These are phyloP conservation scores for Nasua narica DNA, from an alignment of 2,797 vertebrate species.

Conservation along the genomic window DNA sequence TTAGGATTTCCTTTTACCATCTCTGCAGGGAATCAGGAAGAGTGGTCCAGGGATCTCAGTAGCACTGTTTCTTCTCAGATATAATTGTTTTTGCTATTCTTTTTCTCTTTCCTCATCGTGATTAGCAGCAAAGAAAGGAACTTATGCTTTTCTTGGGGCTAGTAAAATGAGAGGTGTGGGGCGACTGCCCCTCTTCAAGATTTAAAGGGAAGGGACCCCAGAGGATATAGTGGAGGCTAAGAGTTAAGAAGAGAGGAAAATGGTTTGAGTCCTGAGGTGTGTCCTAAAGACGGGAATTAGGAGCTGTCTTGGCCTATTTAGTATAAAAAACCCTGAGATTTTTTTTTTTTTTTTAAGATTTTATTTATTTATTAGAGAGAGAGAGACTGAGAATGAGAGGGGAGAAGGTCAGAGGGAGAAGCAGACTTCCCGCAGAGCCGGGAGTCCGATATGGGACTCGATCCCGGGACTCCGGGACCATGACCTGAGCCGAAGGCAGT, in stretches of 20 bases:
- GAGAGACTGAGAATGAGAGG: no score
- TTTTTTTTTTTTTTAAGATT: no score
- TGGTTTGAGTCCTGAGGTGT: background rate
- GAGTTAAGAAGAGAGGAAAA: background rate
- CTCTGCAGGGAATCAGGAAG: background rate
- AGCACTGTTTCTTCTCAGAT: background rate
- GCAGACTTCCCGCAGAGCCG: no score
- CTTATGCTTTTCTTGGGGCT: background rate
- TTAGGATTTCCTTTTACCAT: background rate
- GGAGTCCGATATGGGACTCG: no score
- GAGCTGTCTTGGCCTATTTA: background rate
- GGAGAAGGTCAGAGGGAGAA: no score
- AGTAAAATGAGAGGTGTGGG: background rate
- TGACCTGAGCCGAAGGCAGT: no score
- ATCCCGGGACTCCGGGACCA: no score
- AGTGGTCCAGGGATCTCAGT: background rate
- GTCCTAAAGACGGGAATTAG: background rate
- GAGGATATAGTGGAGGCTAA: background rate
- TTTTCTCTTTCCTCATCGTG: background rate
- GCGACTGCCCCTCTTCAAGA: background rate
- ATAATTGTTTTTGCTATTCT: background rate
- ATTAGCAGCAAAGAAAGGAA: conserved; percentile 23
- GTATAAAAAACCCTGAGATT: background rate
- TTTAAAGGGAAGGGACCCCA: background rate
- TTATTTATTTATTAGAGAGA: no score